These are phyloP conservation scores for Morelia viridis DNA, from an alignment of 2,797 vertebrate genomes.

Conservation along the genomic window DNA sequence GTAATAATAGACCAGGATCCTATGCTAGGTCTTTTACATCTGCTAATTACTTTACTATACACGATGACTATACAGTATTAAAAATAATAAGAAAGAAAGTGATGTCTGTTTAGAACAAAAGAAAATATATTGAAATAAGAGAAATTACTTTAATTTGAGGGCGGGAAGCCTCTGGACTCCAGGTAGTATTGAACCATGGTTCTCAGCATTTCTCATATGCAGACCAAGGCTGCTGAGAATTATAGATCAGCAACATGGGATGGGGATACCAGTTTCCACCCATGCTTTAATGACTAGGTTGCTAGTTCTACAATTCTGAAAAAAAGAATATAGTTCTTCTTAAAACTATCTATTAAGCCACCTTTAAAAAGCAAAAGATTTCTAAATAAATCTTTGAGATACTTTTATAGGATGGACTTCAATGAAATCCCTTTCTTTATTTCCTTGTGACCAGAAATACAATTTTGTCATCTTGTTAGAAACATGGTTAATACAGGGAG, in stretches of 20 bases:
- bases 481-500: not conserved
- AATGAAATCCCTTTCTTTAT: not conserved
- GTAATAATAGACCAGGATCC: not conserved
- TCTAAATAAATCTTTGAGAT: not conserved
- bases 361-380: conserved; percentile 12
- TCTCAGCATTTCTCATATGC: not conserved
- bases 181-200: not conserved
- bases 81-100: not conserved
- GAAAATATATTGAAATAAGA: not conserved
- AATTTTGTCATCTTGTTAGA: conserved; percentile 3
- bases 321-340: not conserved
- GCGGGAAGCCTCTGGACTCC: not conserved
- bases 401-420: not conserved
- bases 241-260: too few species aligned
- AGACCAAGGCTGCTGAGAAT: too few species aligned
- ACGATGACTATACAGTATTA: not conserved
- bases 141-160: not conserved
- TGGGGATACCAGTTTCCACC: too few species aligned
- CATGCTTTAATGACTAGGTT: not conserved
- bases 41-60: not conserved
- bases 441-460: not conserved
- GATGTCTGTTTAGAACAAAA: not conserved
- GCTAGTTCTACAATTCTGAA: conserved; percentile 15
- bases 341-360: conserved; percentile 24
- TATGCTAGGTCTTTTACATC: not conserved